Percentiles rank a stretch among this genome's conserved stretches.
Conservation (phyloP, 2,797 vertebrate genomes). For the Sebastes nivosus region DNA sequence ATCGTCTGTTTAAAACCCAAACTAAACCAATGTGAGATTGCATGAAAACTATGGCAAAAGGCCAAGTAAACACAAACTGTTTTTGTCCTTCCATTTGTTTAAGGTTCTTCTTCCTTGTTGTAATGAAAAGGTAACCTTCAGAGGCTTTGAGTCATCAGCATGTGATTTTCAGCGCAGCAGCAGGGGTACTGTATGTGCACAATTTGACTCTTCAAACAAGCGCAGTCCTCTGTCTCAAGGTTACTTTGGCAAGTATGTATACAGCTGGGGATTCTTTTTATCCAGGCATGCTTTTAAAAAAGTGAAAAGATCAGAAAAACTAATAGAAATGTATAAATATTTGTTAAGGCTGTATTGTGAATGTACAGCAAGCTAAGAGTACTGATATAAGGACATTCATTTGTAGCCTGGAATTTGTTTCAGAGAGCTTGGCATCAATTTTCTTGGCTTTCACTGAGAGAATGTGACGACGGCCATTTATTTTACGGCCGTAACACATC, state of each 20-base stretch:
- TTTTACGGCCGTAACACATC: neutral
- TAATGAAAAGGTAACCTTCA: slow-evolving; percentile 38
- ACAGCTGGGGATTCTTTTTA: slow-evolving; percentile 3
- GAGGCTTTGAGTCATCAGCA: slow-evolving; percentile 30
- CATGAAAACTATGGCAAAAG: neutral
- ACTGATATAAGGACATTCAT: neutral
- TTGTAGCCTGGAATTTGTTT: neutral
- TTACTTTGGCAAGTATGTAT: slow-evolving; percentile 9
- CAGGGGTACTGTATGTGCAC: slow-evolving; percentile 22
- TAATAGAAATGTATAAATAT: neutral
- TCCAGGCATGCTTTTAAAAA: neutral
- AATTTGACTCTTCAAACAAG: slow-evolving; percentile 45
- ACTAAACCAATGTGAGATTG: neutral
- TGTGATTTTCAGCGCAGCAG: slow-evolving; percentile 28
- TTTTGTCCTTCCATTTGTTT: slow-evolving; percentile 37
- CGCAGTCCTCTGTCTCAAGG: slow-evolving; percentile 35
- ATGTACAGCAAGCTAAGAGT: neutral
- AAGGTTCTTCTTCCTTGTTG: neutral
- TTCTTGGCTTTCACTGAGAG: neutral
- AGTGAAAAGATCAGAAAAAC: neutral
- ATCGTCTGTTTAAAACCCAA: neutral
- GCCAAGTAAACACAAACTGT: slow-evolving; percentile 21
- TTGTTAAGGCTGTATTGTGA: neutral
- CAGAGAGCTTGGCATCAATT: neutral
- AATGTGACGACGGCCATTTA: neutral